Percentiles rank a stretch among this genome's conserved stretches.
Conservation (phyloP, 2,888 invertebrate genomes). For the Pollenia amentaria region DNA sequence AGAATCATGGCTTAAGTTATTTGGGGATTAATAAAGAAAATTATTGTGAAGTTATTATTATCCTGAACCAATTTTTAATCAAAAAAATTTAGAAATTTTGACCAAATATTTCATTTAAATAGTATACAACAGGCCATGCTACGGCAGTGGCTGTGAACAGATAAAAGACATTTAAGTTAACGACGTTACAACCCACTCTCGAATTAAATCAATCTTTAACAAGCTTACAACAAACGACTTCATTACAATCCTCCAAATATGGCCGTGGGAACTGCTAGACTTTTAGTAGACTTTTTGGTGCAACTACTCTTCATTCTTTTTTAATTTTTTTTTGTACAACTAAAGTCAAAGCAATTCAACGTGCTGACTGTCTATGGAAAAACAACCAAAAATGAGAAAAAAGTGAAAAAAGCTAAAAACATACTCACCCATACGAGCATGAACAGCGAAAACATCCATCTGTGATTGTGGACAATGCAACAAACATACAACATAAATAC, state of each 20-base stretch:
- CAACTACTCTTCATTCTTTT: slow-evolving; percentile 65
- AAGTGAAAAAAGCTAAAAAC: slow-evolving; percentile 53
- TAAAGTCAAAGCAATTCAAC: slow-evolving; percentile 63
- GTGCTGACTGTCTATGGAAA: slow-evolving; percentile 59
- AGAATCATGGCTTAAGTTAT: too few species aligned
- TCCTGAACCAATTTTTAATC: not conserved
- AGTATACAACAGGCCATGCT: slow-evolving; percentile 30
- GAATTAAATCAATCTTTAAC: slow-evolving; percentile 73
- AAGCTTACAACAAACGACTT: slow-evolving; percentile 75
- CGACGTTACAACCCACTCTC: slow-evolving; percentile 73
- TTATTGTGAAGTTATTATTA: not conserved
- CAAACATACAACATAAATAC: slow-evolving; percentile 8
- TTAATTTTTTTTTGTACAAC: slow-evolving; percentile 23
- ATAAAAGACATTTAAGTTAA: slow-evolving; percentile 72
- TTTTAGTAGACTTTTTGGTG: slow-evolving; percentile 70
- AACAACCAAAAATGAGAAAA: slow-evolving; percentile 52
- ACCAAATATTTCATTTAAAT: slow-evolving; percentile 41
- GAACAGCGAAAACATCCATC: slow-evolving; percentile 64
- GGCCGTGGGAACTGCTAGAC: slow-evolving; percentile 76
- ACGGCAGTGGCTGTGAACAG: slow-evolving; percentile 50
- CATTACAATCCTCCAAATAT: slow-evolving; percentile 75
- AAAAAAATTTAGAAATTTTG: not conserved
- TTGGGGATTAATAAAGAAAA: too few species aligned
- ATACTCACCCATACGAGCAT: slow-evolving; percentile 51
- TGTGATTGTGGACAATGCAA: slow-evolving; percentile 63